These are phyloP conservation scores for Hippoglossus stenolepis DNA, from an alignment of 2,113 vertebrate genomes.

Conservation along the genomic window DNA sequence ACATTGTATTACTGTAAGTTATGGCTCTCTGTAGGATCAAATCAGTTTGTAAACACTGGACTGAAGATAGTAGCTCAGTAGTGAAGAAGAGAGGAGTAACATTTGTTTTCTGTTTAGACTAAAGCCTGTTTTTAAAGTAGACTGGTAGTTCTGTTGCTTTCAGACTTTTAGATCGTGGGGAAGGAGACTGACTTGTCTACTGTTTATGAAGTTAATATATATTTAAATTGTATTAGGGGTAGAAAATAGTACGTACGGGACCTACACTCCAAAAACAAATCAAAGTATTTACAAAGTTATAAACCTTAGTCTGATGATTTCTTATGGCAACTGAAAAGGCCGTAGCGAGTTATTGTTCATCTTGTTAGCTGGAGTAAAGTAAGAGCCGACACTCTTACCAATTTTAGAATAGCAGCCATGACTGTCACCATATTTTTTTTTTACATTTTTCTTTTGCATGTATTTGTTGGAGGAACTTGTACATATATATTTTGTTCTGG, in stretches of 20 bases:
- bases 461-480: slow-evolving; percentile 54
- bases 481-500: slow-evolving; percentile 43
- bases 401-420: slow-evolving; percentile 55
- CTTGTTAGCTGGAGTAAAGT: slow-evolving; percentile 25
- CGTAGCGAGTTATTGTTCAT: not conserved
- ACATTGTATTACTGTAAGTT: slow-evolving; percentile 12
- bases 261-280: slow-evolving; percentile 52
- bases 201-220: slow-evolving; percentile 78
- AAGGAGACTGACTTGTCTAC: slow-evolving; percentile 41
- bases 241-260: slow-evolving; percentile 64
- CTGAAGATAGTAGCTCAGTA: slow-evolving; percentile 45
- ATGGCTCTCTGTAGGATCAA: slow-evolving; percentile 19
- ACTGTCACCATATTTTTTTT: slow-evolving; percentile 36
- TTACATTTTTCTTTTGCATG: slow-evolving; percentile 52
- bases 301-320: slow-evolving; percentile 56
- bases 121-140: slow-evolving; percentile 55
- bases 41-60: slow-evolving; percentile 69
- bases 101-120: slow-evolving; percentile 43
- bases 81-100: slow-evolving; percentile 37
- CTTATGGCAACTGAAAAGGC: slow-evolving; percentile 15
- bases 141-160: slow-evolving; percentile 62
- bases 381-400: slow-evolving; percentile 33
- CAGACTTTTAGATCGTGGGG: slow-evolving; percentile 53
- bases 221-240: slow-evolving; percentile 70
- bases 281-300: slow-evolving; percentile 55